These are phyloP conservation scores for Taphrorychus bicolor DNA, from an alignment of 2,888 invertebrate genomes.

Conservation along the genomic window DNA sequence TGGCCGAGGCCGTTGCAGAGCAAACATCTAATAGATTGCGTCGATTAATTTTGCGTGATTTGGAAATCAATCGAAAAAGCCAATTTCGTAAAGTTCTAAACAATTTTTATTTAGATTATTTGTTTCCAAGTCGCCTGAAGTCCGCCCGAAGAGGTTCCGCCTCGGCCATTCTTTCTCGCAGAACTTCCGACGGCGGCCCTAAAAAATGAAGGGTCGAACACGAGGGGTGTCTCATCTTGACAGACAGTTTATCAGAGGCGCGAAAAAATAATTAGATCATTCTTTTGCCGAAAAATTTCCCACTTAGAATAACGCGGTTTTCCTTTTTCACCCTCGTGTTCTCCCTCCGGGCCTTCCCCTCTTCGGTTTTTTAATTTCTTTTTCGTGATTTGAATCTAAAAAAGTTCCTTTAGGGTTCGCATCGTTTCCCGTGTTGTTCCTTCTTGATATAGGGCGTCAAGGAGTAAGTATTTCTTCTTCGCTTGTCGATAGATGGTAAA, in stretches of 20 bases:
- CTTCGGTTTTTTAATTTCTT: slow-evolving; percentile 30
- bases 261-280: slow-evolving; percentile 57
- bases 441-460: no score
- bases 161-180: background rate
- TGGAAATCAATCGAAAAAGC: no score
- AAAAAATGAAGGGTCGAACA: slow-evolving; percentile 40
- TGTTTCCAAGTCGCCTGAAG: background rate
- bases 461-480: no score
- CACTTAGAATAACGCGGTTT: slow-evolving; percentile 41
- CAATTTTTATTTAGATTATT: no score
- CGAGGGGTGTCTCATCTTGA: slow-evolving; percentile 52
- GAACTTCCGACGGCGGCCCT: slow-evolving; percentile 8
- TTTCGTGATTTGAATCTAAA: slow-evolving; percentile 32
- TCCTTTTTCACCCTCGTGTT: slow-evolving; percentile 31
- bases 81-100: no score
- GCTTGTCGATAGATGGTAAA: no score
- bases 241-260: slow-evolving; percentile 57
- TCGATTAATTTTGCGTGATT: background rate
- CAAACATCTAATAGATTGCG: slow-evolving; percentile 1
- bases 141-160: background rate
- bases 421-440: no score
- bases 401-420: background rate
- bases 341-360: slow-evolving; percentile 13
- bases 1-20: background rate
- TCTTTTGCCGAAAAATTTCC: slow-evolving; percentile 49